Evolutionary conservation across 1,140 invertebrate genomes (phyloP), one percentile per base, ranked within the genome.

Genomic region (Eurytemora carolleeae): DNA sequence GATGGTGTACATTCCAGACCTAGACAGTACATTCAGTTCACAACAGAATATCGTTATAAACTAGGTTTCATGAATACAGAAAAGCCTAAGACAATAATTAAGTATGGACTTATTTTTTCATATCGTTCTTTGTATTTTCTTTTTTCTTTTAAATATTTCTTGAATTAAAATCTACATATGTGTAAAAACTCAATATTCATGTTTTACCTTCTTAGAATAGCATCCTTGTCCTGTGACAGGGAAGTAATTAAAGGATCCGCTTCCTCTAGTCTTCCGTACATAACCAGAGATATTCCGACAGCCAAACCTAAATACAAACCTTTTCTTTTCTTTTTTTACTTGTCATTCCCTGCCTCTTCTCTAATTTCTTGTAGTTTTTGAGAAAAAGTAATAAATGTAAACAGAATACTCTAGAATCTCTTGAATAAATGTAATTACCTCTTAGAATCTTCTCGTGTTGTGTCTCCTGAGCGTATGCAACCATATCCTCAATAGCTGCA

Each of bases 1-100:
- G 19, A 98, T 77, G 0, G 92, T 97, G 71, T 96, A 96, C 82
- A 98, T 97, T 58, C 88, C 96, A 61, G 90, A 91, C 64, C 94
- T 80, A 59, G 7, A n/a, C 31, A 44, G n/a, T n/a, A n/a, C n/a
- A n/a, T n/a, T n/a, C n/a, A 90, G 78, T 17, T n/a, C n/a, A n/a
- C n/a, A n/a, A n/a, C n/a, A n/a, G n/a, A n/a, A n/a, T n/a, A n/a
- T n/a, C n/a, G n/a, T n/a, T n/a, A n/a, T n/a, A n/a, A n/a, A n/a
- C n/a, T n/a, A n/a, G n/a, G n/a, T n/a, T n/a, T n/a, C n/a, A n/a
- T n/a, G n/a, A n/a, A n/a, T n/a, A n/a, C n/a, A n/a, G n/a, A n/a
- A n/a, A n/a, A n/a, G n/a, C n/a, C n/a, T n/a, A n/a, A n/a, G n/a
- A n/a, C n/a, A n/a, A n/a, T n/a, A n/a, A n/a, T n/a, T n/a, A 86